Percentiles rank a stretch among this genome's conserved stretches.
Evolutionary conservation across 2,113 vertebrate genomes (phyloP).

Genomic region (Sterrhoptilus dennistouni): DNA sequence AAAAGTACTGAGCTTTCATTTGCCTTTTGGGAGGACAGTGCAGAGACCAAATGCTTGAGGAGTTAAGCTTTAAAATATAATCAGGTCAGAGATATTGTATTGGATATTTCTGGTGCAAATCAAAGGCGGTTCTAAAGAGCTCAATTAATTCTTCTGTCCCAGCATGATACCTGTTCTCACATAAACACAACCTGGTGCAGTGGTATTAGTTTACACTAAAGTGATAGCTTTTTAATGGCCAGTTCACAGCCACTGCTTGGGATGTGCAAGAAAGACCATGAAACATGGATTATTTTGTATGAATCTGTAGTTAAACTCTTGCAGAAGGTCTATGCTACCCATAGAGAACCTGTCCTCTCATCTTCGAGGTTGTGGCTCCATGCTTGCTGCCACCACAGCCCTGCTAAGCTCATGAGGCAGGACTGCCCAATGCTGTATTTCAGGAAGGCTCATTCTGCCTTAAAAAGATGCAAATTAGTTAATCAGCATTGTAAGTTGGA

Average conservation of each 20-base stretch:
- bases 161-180: background rate
- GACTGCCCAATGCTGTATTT: background rate
- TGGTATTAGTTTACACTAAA: background rate
- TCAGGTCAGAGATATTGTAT: background rate
- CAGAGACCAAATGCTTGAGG: background rate
- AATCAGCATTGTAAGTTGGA: background rate
- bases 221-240: background rate
- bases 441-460: background rate
- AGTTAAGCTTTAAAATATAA: conserved; percentile 9
- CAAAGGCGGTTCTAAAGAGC: conserved; percentile 16
- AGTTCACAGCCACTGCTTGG: background rate
- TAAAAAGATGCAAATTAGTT: background rate
- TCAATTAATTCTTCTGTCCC: background rate
- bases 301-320: background rate
- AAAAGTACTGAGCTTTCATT: background rate
- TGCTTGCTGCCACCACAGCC: background rate
- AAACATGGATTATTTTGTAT: background rate
- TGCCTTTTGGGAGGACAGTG: background rate
- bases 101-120: background rate
- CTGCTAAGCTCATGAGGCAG: background rate
- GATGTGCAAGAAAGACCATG: background rate
- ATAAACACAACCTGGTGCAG: background rate
- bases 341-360: background rate
- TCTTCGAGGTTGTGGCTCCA: background rate
- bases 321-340: background rate